phyloP scores from a whole-genome alignment of 2,797 vertebrate species.

The Tapirus indicus region DNA sequence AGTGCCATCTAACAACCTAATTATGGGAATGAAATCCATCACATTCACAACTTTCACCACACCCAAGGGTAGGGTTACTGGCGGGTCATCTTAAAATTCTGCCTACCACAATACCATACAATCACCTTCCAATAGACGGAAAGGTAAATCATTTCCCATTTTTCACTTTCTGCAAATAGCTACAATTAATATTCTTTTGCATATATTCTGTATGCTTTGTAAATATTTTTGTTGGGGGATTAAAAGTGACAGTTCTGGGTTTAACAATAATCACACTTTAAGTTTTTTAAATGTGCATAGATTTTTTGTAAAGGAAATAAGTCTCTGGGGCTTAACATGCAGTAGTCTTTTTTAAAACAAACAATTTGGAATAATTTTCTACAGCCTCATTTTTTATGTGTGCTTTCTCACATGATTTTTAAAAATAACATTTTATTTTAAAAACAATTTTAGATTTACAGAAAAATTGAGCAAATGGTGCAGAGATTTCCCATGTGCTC shows the following conservation, averaged over 20 bases:
- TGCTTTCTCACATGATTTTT: not conserved
- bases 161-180: not conserved
- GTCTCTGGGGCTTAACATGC: not conserved
- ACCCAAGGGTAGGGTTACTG: not conserved
- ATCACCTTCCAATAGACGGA: not conserved
- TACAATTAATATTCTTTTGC: not conserved
- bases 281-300: not conserved
- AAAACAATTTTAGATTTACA: too few relatives aligned
- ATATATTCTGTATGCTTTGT: not conserved
- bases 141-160: not conserved
- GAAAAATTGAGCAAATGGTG: too few relatives aligned
- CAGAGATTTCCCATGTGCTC: not conserved
- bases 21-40: not conserved
- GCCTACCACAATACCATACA: too few relatives aligned
- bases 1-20: not conserved
- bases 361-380: not conserved
- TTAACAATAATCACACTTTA: slow-evolving; percentile 6
- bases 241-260: slow-evolving; percentile 25
- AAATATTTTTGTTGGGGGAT: slow-evolving; percentile 8
- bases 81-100: not conserved
- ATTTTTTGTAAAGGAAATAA: not conserved
- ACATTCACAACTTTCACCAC: not conserved
- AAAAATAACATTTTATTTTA: not conserved
- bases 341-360: not conserved
- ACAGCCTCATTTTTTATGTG: not conserved